Conservation (phyloP, 2,797 vertebrate species). For the Agapornis canus region DNA sequence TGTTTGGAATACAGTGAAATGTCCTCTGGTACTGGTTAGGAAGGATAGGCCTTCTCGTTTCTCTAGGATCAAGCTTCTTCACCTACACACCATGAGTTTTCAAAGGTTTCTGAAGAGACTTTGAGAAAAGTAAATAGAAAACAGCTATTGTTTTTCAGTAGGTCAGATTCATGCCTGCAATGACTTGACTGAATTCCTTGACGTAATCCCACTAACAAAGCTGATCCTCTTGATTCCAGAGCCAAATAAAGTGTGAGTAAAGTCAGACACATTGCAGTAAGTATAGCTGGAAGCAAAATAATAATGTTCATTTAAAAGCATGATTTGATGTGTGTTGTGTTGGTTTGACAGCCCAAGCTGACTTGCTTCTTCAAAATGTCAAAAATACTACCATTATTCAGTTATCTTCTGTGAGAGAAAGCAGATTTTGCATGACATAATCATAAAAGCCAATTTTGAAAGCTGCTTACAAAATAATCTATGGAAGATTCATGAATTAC, state of each 20-base stretch:
- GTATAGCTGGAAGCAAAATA: slow-evolving; percentile 33
- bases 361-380: background rate
- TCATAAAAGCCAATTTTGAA: slow-evolving; percentile 37
- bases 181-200: slow-evolving; percentile 24
- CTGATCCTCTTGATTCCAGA: background rate
- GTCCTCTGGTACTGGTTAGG: background rate
- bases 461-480: slow-evolving; percentile 10
- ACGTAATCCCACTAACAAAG: slow-evolving; percentile 50
- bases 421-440: background rate
- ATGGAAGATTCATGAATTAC: background rate
- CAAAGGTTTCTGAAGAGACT: background rate
- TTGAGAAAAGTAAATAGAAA: background rate
- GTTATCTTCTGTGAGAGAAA: background rate
- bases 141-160: background rate
- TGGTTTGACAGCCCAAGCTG: background rate
- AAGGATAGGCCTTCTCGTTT: background rate
- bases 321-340: background rate
- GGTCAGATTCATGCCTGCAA: background rate
- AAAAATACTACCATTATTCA: background rate
- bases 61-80: background rate
- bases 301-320: slow-evolving; percentile 9
- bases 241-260: slow-evolving; percentile 17
- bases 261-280: background rate
- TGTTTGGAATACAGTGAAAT: background rate
- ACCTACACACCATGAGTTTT: background rate